Conservation (phyloP, 2,888 invertebrate genomes). For the Catotricha subobsoleta region DNA sequence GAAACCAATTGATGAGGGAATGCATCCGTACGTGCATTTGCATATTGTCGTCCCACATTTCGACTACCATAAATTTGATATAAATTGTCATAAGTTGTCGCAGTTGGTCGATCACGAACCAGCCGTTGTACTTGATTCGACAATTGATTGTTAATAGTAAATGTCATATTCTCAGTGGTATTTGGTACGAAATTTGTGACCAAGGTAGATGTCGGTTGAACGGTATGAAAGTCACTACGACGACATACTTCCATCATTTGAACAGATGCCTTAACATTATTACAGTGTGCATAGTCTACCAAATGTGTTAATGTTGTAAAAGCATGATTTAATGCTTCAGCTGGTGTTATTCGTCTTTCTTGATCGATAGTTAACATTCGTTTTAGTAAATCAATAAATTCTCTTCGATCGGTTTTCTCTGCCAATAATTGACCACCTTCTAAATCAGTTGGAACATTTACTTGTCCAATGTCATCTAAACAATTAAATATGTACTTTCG, state of each 20-base stretch:
- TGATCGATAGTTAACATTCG: conserved; percentile 98
- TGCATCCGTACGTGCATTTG: conserved; percentile 51
- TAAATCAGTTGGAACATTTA: conserved; percentile 91
- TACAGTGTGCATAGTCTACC: conserved; percentile 90
- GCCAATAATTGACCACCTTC: conserved; percentile 92
- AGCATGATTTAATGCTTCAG: conserved; percentile 86
- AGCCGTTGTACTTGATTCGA: conserved; percentile 54
- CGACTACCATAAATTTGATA: conserved; percentile 44
- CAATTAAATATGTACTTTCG: conserved; percentile 99
- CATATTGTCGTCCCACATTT: conserved; percentile 50
- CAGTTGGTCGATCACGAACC: conserved; percentile 52
- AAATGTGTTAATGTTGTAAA: conserved; percentile 87
- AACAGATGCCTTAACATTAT: conserved; percentile 91
- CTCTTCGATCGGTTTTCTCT: conserved; percentile 91
- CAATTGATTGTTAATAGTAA: conserved; percentile 83
- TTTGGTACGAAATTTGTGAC: conserved; percentile 62
- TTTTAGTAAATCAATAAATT: conserved; percentile 95
- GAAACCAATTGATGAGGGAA: conserved; percentile 86
- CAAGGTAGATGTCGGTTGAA: conserved; percentile 38
- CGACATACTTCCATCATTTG: conserved; percentile 89
- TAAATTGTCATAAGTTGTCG: conserved; percentile 58
- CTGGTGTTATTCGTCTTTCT: conserved; percentile 89
- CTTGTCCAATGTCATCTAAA: conserved; percentile 94
- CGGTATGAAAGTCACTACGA: conserved; percentile 32
- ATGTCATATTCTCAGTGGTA: conserved; percentile 68